Evolutionary conservation across 2,113 vertebrate genomes (phyloP).

Genomic region (Platysternon megacephalum): DNA sequence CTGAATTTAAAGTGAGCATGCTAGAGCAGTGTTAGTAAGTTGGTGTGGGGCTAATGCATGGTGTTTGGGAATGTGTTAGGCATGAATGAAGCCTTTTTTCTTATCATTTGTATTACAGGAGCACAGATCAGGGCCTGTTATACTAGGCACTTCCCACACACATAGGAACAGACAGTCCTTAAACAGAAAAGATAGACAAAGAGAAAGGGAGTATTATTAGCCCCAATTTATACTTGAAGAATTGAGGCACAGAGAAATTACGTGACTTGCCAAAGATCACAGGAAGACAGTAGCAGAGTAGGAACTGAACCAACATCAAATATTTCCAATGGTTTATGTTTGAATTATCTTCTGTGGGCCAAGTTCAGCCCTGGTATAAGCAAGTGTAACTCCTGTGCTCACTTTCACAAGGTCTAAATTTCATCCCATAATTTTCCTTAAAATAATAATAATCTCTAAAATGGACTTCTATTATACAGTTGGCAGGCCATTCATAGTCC

Average conservation of each 20-base stretch:
- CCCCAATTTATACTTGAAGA: conserved; percentile 11
- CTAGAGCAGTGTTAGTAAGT: not conserved
- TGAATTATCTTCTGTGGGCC: not conserved
- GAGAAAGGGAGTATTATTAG: not conserved
- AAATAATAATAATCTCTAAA: not conserved
- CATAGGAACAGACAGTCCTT: not conserved
- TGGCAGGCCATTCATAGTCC: not conserved
- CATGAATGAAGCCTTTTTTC: not conserved
- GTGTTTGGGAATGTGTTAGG: not conserved
- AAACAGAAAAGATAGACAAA: not conserved
- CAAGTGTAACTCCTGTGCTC: conserved; percentile 7
- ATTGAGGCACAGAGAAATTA: not conserved
- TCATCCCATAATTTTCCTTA: not conserved
- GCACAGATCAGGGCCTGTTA: not conserved
- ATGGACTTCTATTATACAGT: not conserved
- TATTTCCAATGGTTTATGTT: conserved; percentile 5
- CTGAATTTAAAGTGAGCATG: not conserved
- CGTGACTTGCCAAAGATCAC: not conserved
- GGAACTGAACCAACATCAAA: not conserved
- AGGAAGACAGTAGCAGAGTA: not conserved
- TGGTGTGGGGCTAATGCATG: conserved; percentile 17
- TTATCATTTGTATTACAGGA: not conserved
- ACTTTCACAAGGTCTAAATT: not conserved
- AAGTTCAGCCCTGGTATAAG: not conserved
- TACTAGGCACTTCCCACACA: not conserved